A percentile compares a stretch with the other conserved stretches of the same genome.
Conservation (phyloP, 2,888 invertebrate genomes). For the Aphodius sticticus region DNA sequence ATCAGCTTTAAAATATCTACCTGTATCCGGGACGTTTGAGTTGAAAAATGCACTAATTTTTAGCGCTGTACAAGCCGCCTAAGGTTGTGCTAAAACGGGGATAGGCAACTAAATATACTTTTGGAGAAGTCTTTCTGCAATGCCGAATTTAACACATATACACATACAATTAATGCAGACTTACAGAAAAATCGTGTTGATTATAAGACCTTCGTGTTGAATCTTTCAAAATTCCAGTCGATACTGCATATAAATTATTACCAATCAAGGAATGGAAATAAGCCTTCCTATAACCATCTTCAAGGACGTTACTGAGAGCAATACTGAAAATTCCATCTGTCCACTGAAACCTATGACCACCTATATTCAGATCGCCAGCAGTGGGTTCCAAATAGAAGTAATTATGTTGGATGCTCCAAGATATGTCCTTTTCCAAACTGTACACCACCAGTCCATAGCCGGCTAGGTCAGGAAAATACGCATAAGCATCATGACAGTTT, state of each 20-base stretch:
- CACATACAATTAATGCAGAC: slow-evolving; percentile 11
- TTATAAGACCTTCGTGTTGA: slow-evolving; percentile 64
- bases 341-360: slow-evolving; percentile 78
- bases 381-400: slow-evolving; percentile 78
- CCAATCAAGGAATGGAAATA: slow-evolving; percentile 84
- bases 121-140: background rate
- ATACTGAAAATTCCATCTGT: slow-evolving; percentile 82
- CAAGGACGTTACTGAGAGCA: slow-evolving; percentile 64
- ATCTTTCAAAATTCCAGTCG: slow-evolving; percentile 69
- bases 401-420: slow-evolving; percentile 76
- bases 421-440: slow-evolving; percentile 66
- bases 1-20: too few species aligned
- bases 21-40: too few species aligned
- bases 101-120: too few species aligned
- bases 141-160: background rate
- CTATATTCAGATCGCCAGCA: slow-evolving; percentile 71
- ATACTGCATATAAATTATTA: slow-evolving; percentile 74
- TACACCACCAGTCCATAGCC: slow-evolving; percentile 69
- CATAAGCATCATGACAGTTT: slow-evolving; percentile 71
- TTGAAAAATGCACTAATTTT: too few species aligned
- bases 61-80: too few species aligned
- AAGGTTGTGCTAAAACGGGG: too few species aligned
- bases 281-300: slow-evolving; percentile 67
- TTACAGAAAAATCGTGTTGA: slow-evolving; percentile 64
- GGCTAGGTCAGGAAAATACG: slow-evolving; percentile 75